Evolutionary conservation across 1,140 invertebrate species (phyloP), one percentile per base, ranked within the genome.

Genomic region (Zaprionus capensis): DNA sequence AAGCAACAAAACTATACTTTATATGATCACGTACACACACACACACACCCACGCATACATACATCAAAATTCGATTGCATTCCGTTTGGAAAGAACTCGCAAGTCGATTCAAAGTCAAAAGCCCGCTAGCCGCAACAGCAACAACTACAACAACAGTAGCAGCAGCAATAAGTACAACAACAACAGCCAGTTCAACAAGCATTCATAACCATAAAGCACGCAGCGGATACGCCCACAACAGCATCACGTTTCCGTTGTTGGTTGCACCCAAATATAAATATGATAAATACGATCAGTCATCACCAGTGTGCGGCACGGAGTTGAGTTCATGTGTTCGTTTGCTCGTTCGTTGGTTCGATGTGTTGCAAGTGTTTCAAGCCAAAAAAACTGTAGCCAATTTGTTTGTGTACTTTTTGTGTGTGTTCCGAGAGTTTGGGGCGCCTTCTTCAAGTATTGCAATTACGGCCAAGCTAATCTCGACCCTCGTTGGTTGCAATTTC

Each of bases 121-220:
- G 69, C 79, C 46, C 62, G 70, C 74, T 51, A 81, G 62, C 69
- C 69, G 56, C 61, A 62, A 68, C 68, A 81, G 46, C 28, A 61
- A 44, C 41, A 24, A 31, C 57, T 28, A 49, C 65, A 58, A 57
- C 69, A 65, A 64, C 34, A 57, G 59, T 58, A 68, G 44, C 41
- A 61, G 34, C 51, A 34, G 53, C 63, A 36, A 67, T 46, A 44
- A 31, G 55, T 61, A 55, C 36, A 57, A 46, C 69, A 79, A 65
- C 77, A 63, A 75, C 65, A 59, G 26, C 28, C 36, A 71, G 51
- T 34, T 57, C 72, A 75, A 36, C 67, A 70, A 68, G 41, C 63
- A 77, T 75, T 63, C 58, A 77, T 71, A 75, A 57, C 64, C 69
- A 77, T 66, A 76, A 71, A 77, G 77, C 82, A 85, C 71, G 57